Evolutionary conservation across 2,888 invertebrate species (phyloP).

Genomic region (Cosmia trapezina): DNA sequence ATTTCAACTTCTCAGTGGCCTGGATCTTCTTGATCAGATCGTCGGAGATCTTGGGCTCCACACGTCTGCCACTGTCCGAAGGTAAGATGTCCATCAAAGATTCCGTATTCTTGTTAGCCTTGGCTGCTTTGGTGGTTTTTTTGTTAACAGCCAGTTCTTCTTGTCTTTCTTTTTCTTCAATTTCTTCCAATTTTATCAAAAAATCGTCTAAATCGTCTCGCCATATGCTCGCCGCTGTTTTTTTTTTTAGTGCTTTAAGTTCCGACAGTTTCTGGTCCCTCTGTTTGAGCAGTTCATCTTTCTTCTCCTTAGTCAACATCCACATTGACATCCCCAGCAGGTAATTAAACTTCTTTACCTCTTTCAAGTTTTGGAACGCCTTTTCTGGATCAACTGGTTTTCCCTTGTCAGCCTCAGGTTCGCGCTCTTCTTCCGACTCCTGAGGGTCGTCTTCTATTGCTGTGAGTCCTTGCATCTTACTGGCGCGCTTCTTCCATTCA

Average conservation of each 20-base stretch:
- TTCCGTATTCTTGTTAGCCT: too few relatives aligned
- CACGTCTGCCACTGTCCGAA: too few relatives aligned
- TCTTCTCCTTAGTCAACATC: slow-evolving; percentile 98
- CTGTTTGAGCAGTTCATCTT: slow-evolving; percentile 96
- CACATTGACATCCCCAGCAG: slow-evolving; percentile 98
- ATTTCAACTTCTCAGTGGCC: too few relatives aligned
- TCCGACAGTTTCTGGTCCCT: slow-evolving; percentile 94
- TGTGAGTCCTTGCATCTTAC: slow-evolving; percentile 90
- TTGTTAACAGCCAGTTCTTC: slow-evolving; percentile 91
- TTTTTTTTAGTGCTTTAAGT: slow-evolving; percentile 87
- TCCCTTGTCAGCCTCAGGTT: slow-evolving; percentile 75
- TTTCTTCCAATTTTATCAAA: slow-evolving; percentile 92
- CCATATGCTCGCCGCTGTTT: slow-evolving; percentile 96
- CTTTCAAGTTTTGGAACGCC: slow-evolving; percentile 91
- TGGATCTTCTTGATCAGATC: too few relatives aligned
- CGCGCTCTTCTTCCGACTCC: slow-evolving; percentile 80
- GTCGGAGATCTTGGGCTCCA: too few relatives aligned
- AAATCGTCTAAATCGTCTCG: slow-evolving; percentile 95
- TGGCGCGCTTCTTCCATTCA: slow-evolving; percentile 92
- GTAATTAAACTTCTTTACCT: slow-evolving; percentile 97
- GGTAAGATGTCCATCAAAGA: too few relatives aligned
- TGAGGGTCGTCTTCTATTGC: slow-evolving; percentile 84
- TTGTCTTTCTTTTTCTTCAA: slow-evolving; percentile 94
- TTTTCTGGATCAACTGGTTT: slow-evolving; percentile 90
- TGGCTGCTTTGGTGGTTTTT: slow-evolving; percentile 89